These are phyloP conservation scores for Limosa lapponica DNA, from an alignment of 2,797 vertebrate genomes.

Conservation along the genomic window DNA sequence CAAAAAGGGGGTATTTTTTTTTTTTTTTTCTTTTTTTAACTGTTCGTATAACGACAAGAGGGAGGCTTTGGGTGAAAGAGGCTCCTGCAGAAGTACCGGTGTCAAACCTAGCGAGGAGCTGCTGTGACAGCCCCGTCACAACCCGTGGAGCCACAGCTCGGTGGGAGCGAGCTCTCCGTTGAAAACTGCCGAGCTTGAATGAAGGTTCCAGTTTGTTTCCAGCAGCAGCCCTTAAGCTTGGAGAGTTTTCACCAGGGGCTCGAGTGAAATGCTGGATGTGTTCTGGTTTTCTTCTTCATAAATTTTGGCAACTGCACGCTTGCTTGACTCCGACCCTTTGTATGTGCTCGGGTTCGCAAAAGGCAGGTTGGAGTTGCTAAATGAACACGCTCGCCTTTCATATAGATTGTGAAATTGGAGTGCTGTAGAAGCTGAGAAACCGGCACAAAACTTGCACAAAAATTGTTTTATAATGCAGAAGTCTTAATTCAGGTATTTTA, in stretches of 20 bases:
- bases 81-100: neutral
- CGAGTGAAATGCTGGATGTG: neutral
- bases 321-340: neutral
- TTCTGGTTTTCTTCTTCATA: neutral
- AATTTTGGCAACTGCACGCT: fast-evolving
- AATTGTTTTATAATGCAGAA: neutral
- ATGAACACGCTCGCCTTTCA: fast-evolving
- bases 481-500: neutral
- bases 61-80: neutral
- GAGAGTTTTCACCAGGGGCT: neutral
- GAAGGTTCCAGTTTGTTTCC: neutral
- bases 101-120: neutral
- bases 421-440: neutral
- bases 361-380: neutral
- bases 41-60: fast-evolving
- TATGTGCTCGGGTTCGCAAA: neutral
- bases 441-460: neutral
- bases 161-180: fast-evolving
- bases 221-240: neutral
- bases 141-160: neutral
- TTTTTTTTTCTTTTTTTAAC: neutral
- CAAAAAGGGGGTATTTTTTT: neutral
- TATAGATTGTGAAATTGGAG: neutral
- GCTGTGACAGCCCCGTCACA: neutral
- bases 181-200: neutral